A percentile compares a stretch with the other conserved stretches of the same genome.
Evolutionary conservation across 2,888 invertebrate genomes (phyloP).

Genomic region (Oxyteleia sp.): DNA sequence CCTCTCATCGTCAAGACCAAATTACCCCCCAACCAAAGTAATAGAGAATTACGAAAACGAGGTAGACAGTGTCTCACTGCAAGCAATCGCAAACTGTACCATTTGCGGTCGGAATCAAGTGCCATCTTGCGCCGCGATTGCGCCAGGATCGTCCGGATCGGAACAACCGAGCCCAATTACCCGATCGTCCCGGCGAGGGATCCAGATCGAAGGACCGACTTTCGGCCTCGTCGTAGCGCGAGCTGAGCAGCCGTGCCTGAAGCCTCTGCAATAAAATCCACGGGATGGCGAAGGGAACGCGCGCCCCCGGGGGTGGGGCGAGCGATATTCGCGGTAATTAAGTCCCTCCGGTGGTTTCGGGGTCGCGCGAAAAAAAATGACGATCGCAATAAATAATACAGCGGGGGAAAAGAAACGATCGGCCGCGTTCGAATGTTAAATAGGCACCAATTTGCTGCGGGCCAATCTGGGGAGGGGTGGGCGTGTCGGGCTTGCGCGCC

Average conservation of each 20-base stretch:
- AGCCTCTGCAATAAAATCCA: constrained; percentile 45
- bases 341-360: constrained; percentile 84
- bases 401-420: constrained; percentile 82
- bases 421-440: constrained; percentile 87
- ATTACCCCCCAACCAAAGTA: constrained; percentile 48
- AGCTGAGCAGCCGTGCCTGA: constrained; percentile 42
- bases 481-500: constrained; percentile 67
- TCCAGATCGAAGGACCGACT: neutral
- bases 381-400: constrained; percentile 77
- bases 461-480: constrained; percentile 79
- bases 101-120: constrained; percentile 60
- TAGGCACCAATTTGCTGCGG: constrained; percentile 86
- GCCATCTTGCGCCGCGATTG: constrained; percentile 35
- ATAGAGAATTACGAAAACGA: constrained; percentile 64
- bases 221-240: constrained; percentile 17
- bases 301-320: constrained; percentile 32
- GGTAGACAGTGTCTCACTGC: constrained; percentile 34
- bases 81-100: constrained; percentile 47
- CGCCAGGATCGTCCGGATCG: constrained; percentile 7
- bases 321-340: constrained; percentile 84
- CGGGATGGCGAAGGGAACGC: constrained; percentile 36
- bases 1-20: constrained; percentile 16
- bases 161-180: constrained; percentile 4
- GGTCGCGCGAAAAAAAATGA: constrained; percentile 75
- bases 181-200: constrained; percentile 31